phyloP scores from a whole-genome alignment of 1,140 invertebrate species.

The Neotoxoptera formosana region DNA sequence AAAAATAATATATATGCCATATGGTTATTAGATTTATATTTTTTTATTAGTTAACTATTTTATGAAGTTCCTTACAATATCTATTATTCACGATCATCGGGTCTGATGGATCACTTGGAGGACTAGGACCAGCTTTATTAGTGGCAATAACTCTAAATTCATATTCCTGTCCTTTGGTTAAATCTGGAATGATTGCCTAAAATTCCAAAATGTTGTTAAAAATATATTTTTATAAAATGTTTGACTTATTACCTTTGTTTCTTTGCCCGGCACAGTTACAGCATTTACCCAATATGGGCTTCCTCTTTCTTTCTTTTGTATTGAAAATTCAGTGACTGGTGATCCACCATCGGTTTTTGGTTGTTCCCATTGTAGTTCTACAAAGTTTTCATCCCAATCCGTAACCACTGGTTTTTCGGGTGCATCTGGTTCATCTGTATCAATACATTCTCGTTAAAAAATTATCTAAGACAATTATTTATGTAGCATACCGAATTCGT shows the following conservation, averaged over 20 bases:
- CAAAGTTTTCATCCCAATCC: conserved; percentile 93
- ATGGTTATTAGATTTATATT: conserved; percentile 12
- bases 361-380: conserved; percentile 87
- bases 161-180: conserved; percentile 94
- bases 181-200: conserved; percentile 80
- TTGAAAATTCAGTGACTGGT: conserved; percentile 90
- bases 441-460: neutral
- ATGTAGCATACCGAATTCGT: conserved; percentile 76
- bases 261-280: conserved; percentile 79
- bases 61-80: conserved; percentile 69
- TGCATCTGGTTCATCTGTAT: conserved; percentile 84
- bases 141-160: conserved; percentile 95
- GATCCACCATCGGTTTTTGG: conserved; percentile 90
- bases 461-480: neutral
- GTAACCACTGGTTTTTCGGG: conserved; percentile 88
- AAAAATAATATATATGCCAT: conserved; percentile 60
- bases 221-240: neutral
- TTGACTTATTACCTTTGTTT: conserved; percentile 69
- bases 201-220: neutral
- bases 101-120: conserved; percentile 93
- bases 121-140: conserved; percentile 94
- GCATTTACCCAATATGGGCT: conserved; percentile 90
- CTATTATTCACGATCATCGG: conserved; percentile 85
- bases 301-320: conserved; percentile 96
- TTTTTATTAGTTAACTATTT: neutral